These are phyloP conservation scores for Pocota personata DNA, from an alignment of 2,888 invertebrate genomes.

Conservation along the genomic window DNA sequence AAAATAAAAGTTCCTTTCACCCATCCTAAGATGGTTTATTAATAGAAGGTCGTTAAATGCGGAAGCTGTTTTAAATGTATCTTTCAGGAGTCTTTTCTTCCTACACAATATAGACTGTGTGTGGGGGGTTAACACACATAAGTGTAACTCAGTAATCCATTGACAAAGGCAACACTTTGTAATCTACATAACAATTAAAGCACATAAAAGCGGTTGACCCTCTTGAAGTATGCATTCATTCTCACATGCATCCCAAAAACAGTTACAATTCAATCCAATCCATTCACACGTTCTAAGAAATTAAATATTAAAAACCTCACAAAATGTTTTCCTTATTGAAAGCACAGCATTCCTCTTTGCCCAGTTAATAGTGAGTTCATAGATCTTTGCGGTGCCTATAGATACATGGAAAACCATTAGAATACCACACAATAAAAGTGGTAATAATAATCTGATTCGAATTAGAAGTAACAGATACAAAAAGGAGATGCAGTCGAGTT, in stretches of 20 bases:
- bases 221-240: constrained; percentile 17
- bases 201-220: neutral
- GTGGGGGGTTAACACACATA: neutral
- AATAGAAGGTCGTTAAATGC: constrained; percentile 36
- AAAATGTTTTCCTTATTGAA: constrained; percentile 47
- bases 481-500: constrained; percentile 50
- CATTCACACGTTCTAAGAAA: constrained; percentile 55
- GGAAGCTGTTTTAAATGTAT: constrained; percentile 36
- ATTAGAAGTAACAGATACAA: constrained; percentile 64
- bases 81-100: neutral
- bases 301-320: constrained; percentile 29
- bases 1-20: neutral
- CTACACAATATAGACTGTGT: neutral
- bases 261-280: constrained; percentile 8
- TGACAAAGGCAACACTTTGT: constrained; percentile 17
- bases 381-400: constrained; percentile 16
- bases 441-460: constrained; percentile 69
- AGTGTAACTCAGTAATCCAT: constrained; percentile 40
- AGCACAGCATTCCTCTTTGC: neutral
- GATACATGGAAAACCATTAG: constrained; percentile 50
- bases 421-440: constrained; percentile 66
- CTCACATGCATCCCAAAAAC: neutral
- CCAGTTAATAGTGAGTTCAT: neutral
- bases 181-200: constrained; percentile 42
- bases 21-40: constrained; percentile 4